Evolutionary conservation across 2,797 vertebrate species (phyloP).

Genomic region (Lateolabrax maculatus): DNA sequence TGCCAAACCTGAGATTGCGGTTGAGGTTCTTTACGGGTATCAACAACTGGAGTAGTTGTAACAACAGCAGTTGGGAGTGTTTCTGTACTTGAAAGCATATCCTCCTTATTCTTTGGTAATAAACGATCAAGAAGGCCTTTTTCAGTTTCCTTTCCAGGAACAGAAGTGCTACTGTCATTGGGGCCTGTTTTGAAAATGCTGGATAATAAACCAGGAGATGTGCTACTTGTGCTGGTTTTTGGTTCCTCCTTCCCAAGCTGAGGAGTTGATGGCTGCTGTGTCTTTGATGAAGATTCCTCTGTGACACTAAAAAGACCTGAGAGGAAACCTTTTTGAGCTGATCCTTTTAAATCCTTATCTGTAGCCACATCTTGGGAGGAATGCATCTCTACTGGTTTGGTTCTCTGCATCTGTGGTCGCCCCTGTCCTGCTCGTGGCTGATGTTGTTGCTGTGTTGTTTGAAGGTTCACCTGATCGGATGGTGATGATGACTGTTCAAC

Average conservation of each 20-base stretch:
- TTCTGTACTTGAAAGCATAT: slow-evolving; percentile 44
- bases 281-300: slow-evolving; percentile 78
- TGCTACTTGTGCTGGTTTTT: slow-evolving; percentile 55
- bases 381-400: slow-evolving; percentile 79
- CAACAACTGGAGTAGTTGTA: slow-evolving; percentile 23
- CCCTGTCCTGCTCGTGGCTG: slow-evolving; percentile 66
- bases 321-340: slow-evolving; percentile 84
- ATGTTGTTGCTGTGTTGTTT: slow-evolving; percentile 63
- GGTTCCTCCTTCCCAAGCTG: slow-evolving; percentile 62
- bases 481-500: slow-evolving; percentile 73
- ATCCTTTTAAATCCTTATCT: slow-evolving; percentile 81
- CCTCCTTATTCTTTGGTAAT: slow-evolving; percentile 78
- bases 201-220: slow-evolving; percentile 75
- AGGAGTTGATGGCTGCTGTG: slow-evolving; percentile 59
- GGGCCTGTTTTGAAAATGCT: slow-evolving; percentile 75
- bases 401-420: slow-evolving; percentile 81
- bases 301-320: slow-evolving; percentile 86
- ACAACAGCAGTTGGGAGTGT: slow-evolving; percentile 42
- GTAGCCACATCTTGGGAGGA: slow-evolving; percentile 68
- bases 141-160: slow-evolving; percentile 72
- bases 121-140: slow-evolving; percentile 79
- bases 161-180: slow-evolving; percentile 51
- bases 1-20: slow-evolving; percentile 48
- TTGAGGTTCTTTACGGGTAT: slow-evolving; percentile 38
- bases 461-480: slow-evolving; percentile 53